These are phyloP conservation scores for Phrixothrix hirtus DNA, from an alignment of 2,888 invertebrate genomes.

Conservation along the genomic window DNA sequence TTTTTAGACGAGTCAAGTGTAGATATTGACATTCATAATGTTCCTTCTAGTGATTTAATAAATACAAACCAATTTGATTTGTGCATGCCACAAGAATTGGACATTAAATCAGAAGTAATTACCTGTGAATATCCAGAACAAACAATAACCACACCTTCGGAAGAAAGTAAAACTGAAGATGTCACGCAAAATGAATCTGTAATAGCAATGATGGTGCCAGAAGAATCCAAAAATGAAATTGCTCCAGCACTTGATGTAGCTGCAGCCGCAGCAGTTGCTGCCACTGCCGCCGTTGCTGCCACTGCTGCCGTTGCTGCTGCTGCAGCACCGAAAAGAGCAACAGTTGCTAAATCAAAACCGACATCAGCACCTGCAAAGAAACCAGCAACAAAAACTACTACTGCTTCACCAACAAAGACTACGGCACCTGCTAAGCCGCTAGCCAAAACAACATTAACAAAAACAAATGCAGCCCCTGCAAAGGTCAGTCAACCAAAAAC, in stretches of 20 bases:
- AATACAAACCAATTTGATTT: neutral
- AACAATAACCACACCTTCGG: slow-evolving; percentile 44
- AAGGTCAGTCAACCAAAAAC: slow-evolving; percentile 23
- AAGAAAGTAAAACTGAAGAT: slow-evolving; percentile 43
- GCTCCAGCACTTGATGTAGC: neutral
- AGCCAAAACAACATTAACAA: slow-evolving; percentile 22
- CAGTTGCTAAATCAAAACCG: slow-evolving; percentile 20
- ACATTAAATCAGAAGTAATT: slow-evolving; percentile 43
- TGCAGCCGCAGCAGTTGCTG: slow-evolving; percentile 17
- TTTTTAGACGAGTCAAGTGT: neutral
- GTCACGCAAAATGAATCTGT: slow-evolving; percentile 13
- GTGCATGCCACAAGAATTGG: slow-evolving; percentile 10
- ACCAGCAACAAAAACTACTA: slow-evolving; percentile 15
- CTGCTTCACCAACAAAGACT: slow-evolving; percentile 20
- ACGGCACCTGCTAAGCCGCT: slow-evolving; percentile 23
- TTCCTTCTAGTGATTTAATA: neutral
- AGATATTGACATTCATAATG: neutral
- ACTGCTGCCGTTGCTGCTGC: slow-evolving; percentile 47
- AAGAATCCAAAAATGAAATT: slow-evolving; percentile 17
- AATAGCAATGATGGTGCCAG: slow-evolving; percentile 22
- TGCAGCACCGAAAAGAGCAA: slow-evolving; percentile 43
- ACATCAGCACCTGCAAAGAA: slow-evolving; percentile 35
- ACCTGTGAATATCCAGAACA: slow-evolving; percentile 45
- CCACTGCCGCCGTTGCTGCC: slow-evolving; percentile 41
- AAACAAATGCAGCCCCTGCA: slow-evolving; percentile 26